phyloP scores from a whole-genome alignment of 2,797 vertebrate species.

The Gephyroberyx darwinii region DNA sequence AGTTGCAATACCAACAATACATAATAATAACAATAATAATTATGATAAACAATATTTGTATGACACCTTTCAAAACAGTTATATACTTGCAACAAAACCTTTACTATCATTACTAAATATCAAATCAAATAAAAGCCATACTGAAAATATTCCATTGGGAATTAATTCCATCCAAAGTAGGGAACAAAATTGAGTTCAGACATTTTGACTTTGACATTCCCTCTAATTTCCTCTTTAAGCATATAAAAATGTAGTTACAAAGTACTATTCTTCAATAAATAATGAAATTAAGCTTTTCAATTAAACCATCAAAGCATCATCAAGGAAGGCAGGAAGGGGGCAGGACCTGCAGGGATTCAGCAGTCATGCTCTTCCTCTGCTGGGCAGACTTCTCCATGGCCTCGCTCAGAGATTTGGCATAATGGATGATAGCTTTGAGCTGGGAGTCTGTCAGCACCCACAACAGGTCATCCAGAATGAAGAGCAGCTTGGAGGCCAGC shows the following conservation, averaged over 20 bases:
- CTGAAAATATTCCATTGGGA: too few relatives aligned
- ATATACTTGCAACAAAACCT: background rate
- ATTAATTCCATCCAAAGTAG: too few relatives aligned
- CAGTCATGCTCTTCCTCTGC: slow-evolving; percentile 93
- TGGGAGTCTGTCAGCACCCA: slow-evolving; percentile 99
- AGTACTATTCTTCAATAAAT: too few relatives aligned
- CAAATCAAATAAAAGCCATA: too few relatives aligned
- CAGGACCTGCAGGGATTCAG: slow-evolving; percentile 88
- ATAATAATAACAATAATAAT: too few relatives aligned
- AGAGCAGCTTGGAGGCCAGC: slow-evolving; percentile 93
- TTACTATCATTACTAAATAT: too few relatives aligned
- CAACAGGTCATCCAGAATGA: slow-evolving; percentile 95
- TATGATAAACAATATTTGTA: too few relatives aligned
- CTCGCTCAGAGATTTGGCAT: slow-evolving; percentile 95
- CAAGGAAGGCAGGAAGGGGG: background rate
- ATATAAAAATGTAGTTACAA: background rate
- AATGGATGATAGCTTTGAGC: slow-evolving; percentile 97
- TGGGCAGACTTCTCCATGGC: slow-evolving; percentile 96
- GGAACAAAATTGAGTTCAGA: too few relatives aligned
- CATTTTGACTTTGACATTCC: too few relatives aligned
- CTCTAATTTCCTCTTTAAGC: background rate
- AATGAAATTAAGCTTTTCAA: background rate
- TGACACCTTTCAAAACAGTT: background rate
- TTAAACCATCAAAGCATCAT: background rate
- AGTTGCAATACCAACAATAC: too few relatives aligned